Conservation (phyloP, 2,113 vertebrate genomes). For the Strix uralensis region DNA sequence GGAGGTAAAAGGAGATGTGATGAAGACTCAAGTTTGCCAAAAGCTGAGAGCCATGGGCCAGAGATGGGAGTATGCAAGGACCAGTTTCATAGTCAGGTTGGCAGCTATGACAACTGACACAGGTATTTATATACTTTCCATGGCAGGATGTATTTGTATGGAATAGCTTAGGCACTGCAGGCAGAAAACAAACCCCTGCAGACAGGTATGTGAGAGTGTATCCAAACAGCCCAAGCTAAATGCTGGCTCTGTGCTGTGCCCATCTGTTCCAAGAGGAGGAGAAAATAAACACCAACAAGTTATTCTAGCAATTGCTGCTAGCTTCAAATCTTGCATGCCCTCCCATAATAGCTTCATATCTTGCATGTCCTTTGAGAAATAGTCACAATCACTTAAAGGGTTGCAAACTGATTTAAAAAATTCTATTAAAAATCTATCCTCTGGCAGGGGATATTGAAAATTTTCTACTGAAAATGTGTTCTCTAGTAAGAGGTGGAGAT, state of each 20-base stretch:
- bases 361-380: not conserved
- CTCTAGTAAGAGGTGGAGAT: not conserved
- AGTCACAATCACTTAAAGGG: not conserved
- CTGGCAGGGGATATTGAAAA: not conserved
- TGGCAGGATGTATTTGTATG: not conserved
- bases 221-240: not conserved
- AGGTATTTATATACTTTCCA: not conserved
- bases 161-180: not conserved
- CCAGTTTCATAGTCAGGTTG: not conserved
- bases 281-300: not conserved
- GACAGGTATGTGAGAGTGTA: not conserved
- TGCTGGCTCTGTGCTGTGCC: not conserved
- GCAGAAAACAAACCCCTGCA: not conserved
- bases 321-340: not conserved
- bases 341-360: not conserved
- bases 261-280: not conserved
- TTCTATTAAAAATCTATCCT: not conserved
- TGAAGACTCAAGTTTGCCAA: not conserved
- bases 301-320: not conserved
- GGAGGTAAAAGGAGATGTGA: not conserved
- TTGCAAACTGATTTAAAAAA: not conserved
- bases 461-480: not conserved
- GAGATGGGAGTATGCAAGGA: not conserved
- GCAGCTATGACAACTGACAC: not conserved
- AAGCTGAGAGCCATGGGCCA: not conserved